Percentiles rank a stretch among this genome's conserved stretches.
These are phyloP conservation scores for Eudyptes chrysolophus DNA, from an alignment of 2,113 vertebrate genomes.

Conservation along the genomic window DNA sequence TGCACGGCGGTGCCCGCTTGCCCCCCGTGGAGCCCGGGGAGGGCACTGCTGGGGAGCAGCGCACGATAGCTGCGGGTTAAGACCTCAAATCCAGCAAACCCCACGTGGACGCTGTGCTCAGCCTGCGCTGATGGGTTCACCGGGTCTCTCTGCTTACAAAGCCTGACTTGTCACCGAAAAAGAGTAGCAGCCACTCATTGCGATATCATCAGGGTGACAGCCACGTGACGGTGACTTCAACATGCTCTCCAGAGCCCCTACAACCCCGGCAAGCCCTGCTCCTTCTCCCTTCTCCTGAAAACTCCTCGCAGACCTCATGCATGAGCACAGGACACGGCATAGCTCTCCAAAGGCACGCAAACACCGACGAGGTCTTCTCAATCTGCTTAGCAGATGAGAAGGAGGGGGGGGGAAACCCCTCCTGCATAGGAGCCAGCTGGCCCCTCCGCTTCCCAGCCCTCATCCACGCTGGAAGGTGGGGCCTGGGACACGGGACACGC, in stretches of 20 bases:
- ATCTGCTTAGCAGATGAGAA: background rate
- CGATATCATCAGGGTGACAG: background rate
- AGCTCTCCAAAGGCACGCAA: background rate
- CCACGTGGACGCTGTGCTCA: accelerated
- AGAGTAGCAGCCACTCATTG: background rate
- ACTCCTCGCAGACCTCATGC: background rate
- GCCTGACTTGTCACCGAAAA: accelerated
- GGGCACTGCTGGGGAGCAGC: background rate
- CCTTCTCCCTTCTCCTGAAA: background rate
- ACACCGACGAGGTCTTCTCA: background rate
- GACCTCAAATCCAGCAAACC: background rate
- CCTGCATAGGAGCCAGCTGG: background rate
- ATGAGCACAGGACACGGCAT: accelerated
- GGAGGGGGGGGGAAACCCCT: accelerated
- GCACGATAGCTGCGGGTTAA: accelerated
- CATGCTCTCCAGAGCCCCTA: accelerated
- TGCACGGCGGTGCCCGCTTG: background rate
- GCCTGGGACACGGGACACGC: accelerated
- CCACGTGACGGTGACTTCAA: accelerated
- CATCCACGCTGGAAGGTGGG: accelerated
- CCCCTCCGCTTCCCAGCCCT: background rate
- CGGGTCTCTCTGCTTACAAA: accelerated
- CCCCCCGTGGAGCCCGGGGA: background rate
- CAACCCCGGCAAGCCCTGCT: accelerated
- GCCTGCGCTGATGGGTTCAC: background rate